A percentile compares a stretch with the other conserved stretches of the same genome.
Evolutionary conservation across 2,113 vertebrate species (phyloP).

Genomic region (Hystrix brachyura): DNA sequence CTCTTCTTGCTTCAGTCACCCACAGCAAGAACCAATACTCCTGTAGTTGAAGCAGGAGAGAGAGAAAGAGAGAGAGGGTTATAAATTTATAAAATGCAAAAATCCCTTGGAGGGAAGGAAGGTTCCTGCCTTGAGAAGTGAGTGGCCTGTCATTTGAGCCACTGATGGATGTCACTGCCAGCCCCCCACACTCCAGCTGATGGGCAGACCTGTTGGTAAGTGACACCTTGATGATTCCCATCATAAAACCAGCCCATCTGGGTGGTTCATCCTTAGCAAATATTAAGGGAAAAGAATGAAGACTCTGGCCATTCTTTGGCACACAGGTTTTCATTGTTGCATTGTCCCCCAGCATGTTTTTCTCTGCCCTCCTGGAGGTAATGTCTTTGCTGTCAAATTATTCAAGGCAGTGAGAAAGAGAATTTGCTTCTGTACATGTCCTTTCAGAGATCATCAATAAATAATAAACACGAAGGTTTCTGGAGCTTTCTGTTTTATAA

Average conservation of each 20-base stretch:
- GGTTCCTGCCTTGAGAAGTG: not conserved
- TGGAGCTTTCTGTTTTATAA: conserved; percentile 61
- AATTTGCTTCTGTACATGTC: conserved; percentile 53
- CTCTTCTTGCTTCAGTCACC: not conserved
- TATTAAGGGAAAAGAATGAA: conserved; percentile 38
- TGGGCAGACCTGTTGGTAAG: not conserved
- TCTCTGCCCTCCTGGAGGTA: not conserved
- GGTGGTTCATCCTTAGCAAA: conserved; percentile 42
- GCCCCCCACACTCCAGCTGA: not conserved
- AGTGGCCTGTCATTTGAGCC: conserved; percentile 50
- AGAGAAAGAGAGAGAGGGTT: not conserved
- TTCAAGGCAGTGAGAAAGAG: conserved; percentile 36
- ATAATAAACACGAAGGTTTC: conserved; percentile 62
- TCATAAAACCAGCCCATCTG: conserved; percentile 46
- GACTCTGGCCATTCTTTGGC: conserved; percentile 37
- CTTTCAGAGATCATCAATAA: conserved; percentile 70
- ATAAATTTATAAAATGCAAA: not conserved
- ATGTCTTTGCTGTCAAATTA: conserved; percentile 72
- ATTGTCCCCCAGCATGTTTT: conserved; percentile 32
- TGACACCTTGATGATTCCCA: not conserved
- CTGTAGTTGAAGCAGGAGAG: not conserved
- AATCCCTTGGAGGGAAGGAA: not conserved
- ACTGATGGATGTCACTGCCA: not conserved
- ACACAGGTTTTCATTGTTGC: conserved; percentile 46
- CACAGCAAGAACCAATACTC: not conserved